These are phyloP conservation scores for Diarsia mendica DNA, from an alignment of 2,888 invertebrate genomes.

Conservation along the genomic window DNA sequence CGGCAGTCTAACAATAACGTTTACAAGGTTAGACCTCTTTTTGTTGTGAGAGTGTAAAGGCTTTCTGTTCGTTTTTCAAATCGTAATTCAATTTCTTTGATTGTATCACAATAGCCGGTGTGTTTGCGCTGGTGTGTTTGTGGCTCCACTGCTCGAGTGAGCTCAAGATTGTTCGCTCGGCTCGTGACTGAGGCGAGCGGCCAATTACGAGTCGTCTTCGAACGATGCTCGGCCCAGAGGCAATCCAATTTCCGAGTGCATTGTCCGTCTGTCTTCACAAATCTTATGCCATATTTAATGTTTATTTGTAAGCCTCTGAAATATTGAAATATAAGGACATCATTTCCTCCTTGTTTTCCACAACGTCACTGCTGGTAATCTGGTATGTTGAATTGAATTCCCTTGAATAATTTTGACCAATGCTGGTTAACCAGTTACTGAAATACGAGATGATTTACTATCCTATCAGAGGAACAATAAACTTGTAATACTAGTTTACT, in stretches of 20 bases:
- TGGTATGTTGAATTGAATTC: not conserved
- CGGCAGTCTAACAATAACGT: constrained; percentile 60
- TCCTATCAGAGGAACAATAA: constrained; percentile 14
- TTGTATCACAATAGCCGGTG: constrained; percentile 59
- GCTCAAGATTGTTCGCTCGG: constrained; percentile 63
- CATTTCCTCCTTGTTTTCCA: not conserved
- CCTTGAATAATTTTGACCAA: not conserved
- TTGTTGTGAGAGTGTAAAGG: constrained; percentile 51
- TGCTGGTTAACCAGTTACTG: not conserved
- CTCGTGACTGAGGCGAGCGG: constrained; percentile 76
- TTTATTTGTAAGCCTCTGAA: constrained; percentile 51
- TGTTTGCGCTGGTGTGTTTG: constrained; percentile 63
- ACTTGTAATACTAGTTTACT: constrained; percentile 44
- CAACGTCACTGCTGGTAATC: not conserved
- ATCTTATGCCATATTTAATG: constrained; percentile 66
- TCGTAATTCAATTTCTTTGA: constrained; percentile 67
- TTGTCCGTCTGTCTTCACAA: constrained; percentile 79
- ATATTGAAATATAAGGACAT: constrained; percentile 36
- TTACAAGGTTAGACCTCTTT: constrained; percentile 59
- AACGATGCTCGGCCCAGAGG: constrained; percentile 76
- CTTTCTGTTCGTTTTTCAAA: constrained; percentile 60
- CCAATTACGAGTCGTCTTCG: constrained; percentile 82
- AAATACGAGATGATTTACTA: constrained; percentile 17
- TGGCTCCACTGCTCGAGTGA: constrained; percentile 60
- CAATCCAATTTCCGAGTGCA: constrained; percentile 87